phyloP scores from a whole-genome alignment of 2,797 vertebrate species.

The Schizopygopsis malacanthus region DNA sequence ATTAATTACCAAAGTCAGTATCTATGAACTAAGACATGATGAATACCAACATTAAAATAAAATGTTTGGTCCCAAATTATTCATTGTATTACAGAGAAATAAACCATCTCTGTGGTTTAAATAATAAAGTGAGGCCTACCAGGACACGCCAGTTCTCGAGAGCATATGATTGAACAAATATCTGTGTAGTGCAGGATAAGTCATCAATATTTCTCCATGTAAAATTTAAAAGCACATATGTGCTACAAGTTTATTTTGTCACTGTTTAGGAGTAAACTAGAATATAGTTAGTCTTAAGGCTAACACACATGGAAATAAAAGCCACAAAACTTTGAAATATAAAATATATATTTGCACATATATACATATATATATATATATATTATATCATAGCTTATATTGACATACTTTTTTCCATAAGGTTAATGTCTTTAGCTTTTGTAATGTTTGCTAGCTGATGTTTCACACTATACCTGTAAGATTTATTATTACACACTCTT shows the following conservation, averaged over 20 bases:
- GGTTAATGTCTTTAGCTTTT: neutral
- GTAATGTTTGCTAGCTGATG: neutral
- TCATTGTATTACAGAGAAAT: neutral
- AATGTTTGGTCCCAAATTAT: neutral
- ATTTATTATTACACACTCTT: conserved; percentile 29
- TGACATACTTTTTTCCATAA: neutral
- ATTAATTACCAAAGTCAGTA: neutral
- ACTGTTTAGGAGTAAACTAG: neutral
- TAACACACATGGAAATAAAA: neutral
- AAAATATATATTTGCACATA: neutral
- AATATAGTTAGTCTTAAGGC: neutral
- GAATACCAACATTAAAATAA: neutral
- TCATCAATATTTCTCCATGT: neutral
- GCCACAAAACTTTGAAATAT: neutral
- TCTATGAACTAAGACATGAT: neutral
- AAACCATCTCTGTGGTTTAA: neutral
- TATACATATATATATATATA: too few relatives aligned
- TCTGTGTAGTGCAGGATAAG: neutral
- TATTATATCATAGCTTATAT: neutral
- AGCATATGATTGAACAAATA: neutral
- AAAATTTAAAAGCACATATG: neutral
- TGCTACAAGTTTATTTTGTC: neutral
- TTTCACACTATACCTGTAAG: conserved; percentile 39
- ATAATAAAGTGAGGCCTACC: neutral
- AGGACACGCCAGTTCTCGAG: neutral